Evolutionary conservation across 2,113 vertebrate species (phyloP), one percentile per base, ranked within the genome.

Genomic region (Naja naja): DNA sequence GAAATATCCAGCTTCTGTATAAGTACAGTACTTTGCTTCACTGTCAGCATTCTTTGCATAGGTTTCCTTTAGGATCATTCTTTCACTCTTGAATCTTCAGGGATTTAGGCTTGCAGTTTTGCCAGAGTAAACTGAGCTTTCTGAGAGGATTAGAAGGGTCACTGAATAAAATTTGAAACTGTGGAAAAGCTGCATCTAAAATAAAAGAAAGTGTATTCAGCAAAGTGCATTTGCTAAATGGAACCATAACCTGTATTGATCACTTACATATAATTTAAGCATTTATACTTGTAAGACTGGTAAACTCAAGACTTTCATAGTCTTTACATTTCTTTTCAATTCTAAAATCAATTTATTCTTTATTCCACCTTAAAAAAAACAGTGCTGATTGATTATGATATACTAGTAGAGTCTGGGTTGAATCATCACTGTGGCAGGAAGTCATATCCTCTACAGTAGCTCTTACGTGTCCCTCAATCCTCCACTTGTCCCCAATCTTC

Each of bases 241-340:
- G 34, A 39, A 81, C 34, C 34, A 22, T 81, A 39, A 81, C 39
- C 34, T 39, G 34, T 22, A 22, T 7, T 1, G 34, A 39, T 22
- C 74, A 81, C 20, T 45, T 92, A 53, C 58, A 92, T 85, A 18
- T 90, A 90, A 47, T 85, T 23, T 93, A 91, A 58, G 1, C 5
- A n/a, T 60, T 93, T 14, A 54, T 58, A 4, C 74, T 89, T 88
- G 92, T 90, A 94, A 90, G 87, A 85, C 69, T 93, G 93, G 74
- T 88, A 60, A 89, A 90, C 58, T 69, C 91, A 85, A 85, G 25
- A 16, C 91, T 91, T 93, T 39, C 47, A 94, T 89, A 34, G 90
- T 94, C 45, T 92, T 93, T 34, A 5, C 85, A 87, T 95, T 93
- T 90, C 74, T 94, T 96, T 96, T 95, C 93, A 91, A 93, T 96